Conservation (phyloP, 2,113 vertebrate species). For the Syngnathus scovelli region DNA sequence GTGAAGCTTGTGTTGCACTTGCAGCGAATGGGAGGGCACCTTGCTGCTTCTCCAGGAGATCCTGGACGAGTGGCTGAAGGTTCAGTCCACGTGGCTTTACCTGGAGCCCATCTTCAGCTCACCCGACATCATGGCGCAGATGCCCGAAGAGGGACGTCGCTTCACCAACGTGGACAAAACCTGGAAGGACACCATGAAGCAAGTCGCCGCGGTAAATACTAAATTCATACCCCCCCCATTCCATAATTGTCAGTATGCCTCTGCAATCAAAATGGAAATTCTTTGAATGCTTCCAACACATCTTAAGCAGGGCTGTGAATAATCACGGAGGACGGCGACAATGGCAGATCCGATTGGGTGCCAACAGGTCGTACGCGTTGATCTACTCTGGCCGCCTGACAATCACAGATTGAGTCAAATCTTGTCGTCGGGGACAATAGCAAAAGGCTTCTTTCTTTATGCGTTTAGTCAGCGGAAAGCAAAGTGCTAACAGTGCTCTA, state of each 20-base stretch:
- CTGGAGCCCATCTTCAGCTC: constrained; percentile 87
- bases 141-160: constrained; percentile 80
- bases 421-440: not conserved
- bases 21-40: constrained; percentile 79
- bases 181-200: constrained; percentile 80
- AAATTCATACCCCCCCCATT: too few relatives aligned
- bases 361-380: too few relatives aligned
- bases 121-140: constrained; percentile 83
- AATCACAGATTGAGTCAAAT: not conserved
- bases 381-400: not conserved
- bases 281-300: too few relatives aligned
- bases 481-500: not conserved
- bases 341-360: too few relatives aligned
- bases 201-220: constrained; percentile 65
- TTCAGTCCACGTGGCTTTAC: constrained; percentile 83
- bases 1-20: not conserved
- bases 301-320: too few relatives aligned
- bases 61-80: constrained; percentile 85
- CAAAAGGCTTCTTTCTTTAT: not conserved
- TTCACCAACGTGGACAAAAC: constrained; percentile 80
- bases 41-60: constrained; percentile 82
- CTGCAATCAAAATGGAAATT: too few relatives aligned
- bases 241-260: too few relatives aligned
- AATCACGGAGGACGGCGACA: not conserved
- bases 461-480: constrained; percentile 1